Evolutionary conservation across 2,888 invertebrate species (phyloP).

Genomic region (Noctua janthe): DNA sequence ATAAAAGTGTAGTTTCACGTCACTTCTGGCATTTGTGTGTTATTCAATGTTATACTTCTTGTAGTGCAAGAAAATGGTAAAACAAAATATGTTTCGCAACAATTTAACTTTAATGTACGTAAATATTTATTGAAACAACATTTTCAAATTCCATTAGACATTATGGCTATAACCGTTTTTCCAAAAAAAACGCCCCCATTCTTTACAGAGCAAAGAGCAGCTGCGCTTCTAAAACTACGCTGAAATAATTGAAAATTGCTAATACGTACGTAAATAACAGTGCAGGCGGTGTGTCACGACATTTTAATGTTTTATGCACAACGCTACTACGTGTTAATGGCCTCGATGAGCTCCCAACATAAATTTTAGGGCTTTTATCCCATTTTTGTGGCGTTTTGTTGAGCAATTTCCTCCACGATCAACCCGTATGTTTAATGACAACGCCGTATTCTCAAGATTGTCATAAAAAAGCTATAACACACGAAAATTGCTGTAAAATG

Average conservation of each 20-base stretch:
- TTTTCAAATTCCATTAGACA: neutral
- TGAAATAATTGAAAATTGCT: slow-evolving; percentile 85
- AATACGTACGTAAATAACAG: slow-evolving; percentile 84
- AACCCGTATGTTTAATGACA: slow-evolving; percentile 71
- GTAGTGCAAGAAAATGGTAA: neutral
- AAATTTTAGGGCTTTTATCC: slow-evolving; percentile 85
- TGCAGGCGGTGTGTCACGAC: slow-evolving; percentile 81
- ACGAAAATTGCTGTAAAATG: slow-evolving; percentile 43
- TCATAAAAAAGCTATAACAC: slow-evolving; percentile 58
- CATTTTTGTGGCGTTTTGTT: slow-evolving; percentile 82
- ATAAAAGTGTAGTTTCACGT: neutral
- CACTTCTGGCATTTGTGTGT: neutral
- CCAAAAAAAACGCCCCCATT: neutral
- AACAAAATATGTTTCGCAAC: neutral
- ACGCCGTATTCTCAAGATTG: slow-evolving; percentile 54
- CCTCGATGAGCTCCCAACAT: slow-evolving; percentile 83
- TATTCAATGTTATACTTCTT: too few relatives aligned
- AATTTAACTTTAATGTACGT: too few relatives aligned
- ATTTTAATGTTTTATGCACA: slow-evolving; percentile 88
- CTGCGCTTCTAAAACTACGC: slow-evolving; percentile 70
- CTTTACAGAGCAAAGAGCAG: slow-evolving; percentile 55
- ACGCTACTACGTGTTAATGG: slow-evolving; percentile 87
- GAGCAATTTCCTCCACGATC: slow-evolving; percentile 76
- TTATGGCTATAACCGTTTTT: neutral
- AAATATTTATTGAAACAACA: neutral